These are phyloP conservation scores for Lycophotia porphyrea DNA, from an alignment of 2,888 invertebrate genomes.

Conservation along the genomic window DNA sequence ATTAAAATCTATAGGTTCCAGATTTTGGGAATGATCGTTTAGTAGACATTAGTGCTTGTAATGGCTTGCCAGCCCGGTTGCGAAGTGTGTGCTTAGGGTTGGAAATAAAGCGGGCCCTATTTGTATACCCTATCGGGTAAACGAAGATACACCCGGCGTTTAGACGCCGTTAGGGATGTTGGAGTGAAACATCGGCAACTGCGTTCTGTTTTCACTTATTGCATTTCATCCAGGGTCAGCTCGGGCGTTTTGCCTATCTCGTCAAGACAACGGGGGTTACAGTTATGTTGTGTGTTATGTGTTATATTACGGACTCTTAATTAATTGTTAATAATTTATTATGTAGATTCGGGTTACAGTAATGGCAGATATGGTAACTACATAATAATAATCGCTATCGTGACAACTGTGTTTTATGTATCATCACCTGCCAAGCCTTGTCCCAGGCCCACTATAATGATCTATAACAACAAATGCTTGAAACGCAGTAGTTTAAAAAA, in stretches of 20 bases:
- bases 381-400: not conserved
- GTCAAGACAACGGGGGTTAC: not conserved
- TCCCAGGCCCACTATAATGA: not conserved
- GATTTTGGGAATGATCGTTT: not conserved
- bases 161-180: slow-evolving; percentile 14
- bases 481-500: not conserved
- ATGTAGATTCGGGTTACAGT: not conserved
- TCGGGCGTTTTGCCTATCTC: not conserved
- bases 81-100: not conserved
- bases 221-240: not conserved
- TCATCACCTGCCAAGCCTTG: not conserved
- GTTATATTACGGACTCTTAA: not conserved
- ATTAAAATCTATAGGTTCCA: not conserved
- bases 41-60: not conserved
- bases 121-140: not conserved
- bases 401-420: not conserved
- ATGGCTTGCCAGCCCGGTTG: not conserved
- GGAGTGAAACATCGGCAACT: not conserved
- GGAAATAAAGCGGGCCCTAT: not conserved
- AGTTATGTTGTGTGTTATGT: not conserved
- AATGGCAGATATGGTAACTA: too few relatives aligned
- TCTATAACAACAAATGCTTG: not conserved
- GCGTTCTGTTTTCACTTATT: slow-evolving; percentile 2
- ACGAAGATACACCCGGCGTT: not conserved
- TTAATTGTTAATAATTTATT: not conserved